These are phyloP conservation scores for Nasonovia ribisnigri DNA, from an alignment of 2,888 invertebrate genomes.

Conservation along the genomic window DNA sequence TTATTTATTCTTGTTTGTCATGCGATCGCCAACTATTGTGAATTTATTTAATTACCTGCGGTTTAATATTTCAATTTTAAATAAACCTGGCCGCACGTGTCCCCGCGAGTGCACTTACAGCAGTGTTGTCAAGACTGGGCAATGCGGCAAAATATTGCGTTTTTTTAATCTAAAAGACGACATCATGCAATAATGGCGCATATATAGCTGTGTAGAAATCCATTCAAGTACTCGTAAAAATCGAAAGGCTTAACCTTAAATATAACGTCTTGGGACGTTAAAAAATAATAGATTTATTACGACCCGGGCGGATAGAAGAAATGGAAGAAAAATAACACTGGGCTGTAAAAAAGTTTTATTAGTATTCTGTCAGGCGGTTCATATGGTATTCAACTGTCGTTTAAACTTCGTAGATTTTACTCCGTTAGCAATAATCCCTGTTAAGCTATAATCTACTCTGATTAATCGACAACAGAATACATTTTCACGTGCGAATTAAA, in stretches of 20 bases:
- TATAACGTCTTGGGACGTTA: slow-evolving; percentile 38
- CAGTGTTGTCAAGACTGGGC: not conserved
- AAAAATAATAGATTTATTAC: slow-evolving; percentile 42
- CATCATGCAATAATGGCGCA: not conserved
- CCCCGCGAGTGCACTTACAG: not conserved
- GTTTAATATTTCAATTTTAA: slow-evolving; percentile 59
- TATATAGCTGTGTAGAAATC: not conserved
- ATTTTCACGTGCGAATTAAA: slow-evolving; percentile 1
- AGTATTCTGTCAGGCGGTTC: slow-evolving; percentile 3
- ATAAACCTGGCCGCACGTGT: not conserved
- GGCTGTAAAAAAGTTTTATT: slow-evolving; percentile 37
- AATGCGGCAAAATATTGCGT: slow-evolving; percentile 17
- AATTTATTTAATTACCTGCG: slow-evolving; percentile 25
- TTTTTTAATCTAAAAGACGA: slow-evolving; percentile 11
- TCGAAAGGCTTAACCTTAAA: slow-evolving; percentile 28
- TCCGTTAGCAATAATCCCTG: slow-evolving; percentile 13
- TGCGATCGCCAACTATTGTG: slow-evolving; percentile 19
- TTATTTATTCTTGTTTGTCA: slow-evolving; percentile 40
- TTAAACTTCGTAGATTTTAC: slow-evolving; percentile 29
- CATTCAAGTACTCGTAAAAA: slow-evolving; percentile 28
- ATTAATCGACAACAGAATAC: slow-evolving; percentile 14
- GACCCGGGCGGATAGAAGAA: not conserved
- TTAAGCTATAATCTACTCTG: slow-evolving; percentile 3
- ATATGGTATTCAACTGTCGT: slow-evolving; percentile 39
- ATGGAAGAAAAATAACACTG: not conserved